Evolutionary conservation across 2,888 invertebrate genomes (phyloP), one percentile per base, ranked within the genome.

Genomic region (Acholoe squamosa): DNA sequence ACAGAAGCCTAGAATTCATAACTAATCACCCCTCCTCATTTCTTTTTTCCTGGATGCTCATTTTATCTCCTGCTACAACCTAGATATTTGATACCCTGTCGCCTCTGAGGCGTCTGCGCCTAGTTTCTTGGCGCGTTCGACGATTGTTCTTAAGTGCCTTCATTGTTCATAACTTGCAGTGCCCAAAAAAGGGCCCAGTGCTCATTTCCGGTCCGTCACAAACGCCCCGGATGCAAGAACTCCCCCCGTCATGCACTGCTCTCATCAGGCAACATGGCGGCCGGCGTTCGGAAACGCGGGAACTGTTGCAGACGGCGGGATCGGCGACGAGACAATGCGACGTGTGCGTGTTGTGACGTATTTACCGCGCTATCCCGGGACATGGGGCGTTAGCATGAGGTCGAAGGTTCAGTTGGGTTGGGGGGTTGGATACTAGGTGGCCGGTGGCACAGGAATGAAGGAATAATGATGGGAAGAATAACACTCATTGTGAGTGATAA

Each of bases 131-230:
- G 0, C 28, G 22, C 61, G 71, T 28, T 28, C 71, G 25, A 1
- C 71, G 71, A 71, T 71, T 28, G 28, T 71, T 71, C 71, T 71
- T 71, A 84, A 84, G 84, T 84, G 84, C n/a, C 84, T 43, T 84
- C 84, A 84, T 84, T 84, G 84, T 84, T 84, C 84, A 84, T 84
- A 84, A 84, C 84, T 3, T 22, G 84, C 14, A 19, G 10, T 33
- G 84, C 31, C 31, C 22, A 16, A 19, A 84, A 51, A 84, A 84
- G n/a, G 84, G 43, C 22, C 84, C 52, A 86, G 43, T 80, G 86
- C 56, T 86, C 86, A 86, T 56, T 86, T 86, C 86, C 54, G 86
- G 86, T 56, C 54, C 52, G 86, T 31, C 86, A 86, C 86, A 86
- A 54, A 28, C 19, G 52, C 31, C 77, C 52, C 54, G 56, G 54